These are phyloP conservation scores for Berghia stephanieae DNA, from an alignment of 1,140 invertebrate genomes.

Conservation along the genomic window DNA sequence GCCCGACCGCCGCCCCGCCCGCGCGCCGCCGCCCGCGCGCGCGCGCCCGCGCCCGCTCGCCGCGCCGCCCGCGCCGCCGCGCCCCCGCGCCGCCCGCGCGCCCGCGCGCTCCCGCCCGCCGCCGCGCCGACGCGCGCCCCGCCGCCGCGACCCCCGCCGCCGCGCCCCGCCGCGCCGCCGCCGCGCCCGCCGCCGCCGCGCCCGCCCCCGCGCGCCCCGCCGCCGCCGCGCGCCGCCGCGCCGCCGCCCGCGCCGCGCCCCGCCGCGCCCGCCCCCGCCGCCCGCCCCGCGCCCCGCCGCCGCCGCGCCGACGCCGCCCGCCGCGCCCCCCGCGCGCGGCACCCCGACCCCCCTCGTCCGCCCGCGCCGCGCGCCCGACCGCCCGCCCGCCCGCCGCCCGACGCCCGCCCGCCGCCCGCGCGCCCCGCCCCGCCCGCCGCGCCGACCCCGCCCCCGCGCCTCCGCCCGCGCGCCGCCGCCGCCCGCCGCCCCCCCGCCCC, in stretches of 20 bases:
- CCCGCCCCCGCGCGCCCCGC: neutral
- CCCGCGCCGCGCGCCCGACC: too few relatives aligned
- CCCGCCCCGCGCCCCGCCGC: neutral
- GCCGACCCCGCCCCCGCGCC: too few relatives aligned
- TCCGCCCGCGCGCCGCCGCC: too few relatives aligned
- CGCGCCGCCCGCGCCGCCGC: too few relatives aligned
- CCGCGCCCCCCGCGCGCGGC: too few relatives aligned
- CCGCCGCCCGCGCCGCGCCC: neutral
- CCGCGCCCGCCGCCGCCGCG: too few relatives aligned
- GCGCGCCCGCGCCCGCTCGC: neutral
- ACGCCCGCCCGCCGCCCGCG: too few relatives aligned
- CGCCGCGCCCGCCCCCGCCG: neutral
- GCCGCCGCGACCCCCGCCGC: neutral
- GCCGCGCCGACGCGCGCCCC: neutral
- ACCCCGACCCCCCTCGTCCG: too few relatives aligned
- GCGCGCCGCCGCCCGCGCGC: neutral
- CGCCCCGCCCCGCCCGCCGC: too few relatives aligned
- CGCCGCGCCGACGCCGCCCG: too few relatives aligned
- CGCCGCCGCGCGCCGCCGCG: neutral
- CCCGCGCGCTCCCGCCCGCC: neutral
- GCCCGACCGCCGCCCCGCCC: neutral
- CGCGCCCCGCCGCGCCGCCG: neutral
- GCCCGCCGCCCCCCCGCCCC: too few relatives aligned
- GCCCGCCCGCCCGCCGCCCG: too few relatives aligned
- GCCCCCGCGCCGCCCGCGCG: neutral